Conservation (phyloP, 2,888 invertebrate species). For the Dilophus febrilis region DNA sequence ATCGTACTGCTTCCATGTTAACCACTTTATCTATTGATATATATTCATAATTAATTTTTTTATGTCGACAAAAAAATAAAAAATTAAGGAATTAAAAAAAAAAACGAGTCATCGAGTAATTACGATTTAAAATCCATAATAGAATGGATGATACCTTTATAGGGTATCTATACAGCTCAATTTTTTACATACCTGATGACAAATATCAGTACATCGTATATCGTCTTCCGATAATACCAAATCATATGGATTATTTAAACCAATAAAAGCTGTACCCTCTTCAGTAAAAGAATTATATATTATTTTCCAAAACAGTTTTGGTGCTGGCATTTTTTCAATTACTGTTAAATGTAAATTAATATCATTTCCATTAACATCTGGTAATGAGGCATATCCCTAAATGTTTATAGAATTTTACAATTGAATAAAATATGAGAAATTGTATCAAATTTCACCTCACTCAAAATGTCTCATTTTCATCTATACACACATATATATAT, state of each 20-base stretch:
- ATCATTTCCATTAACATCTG: constrained; percentile 17
- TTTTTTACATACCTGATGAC: constrained; percentile 8
- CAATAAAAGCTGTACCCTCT: constrained; percentile 26
- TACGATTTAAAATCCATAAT: too few relatives aligned
- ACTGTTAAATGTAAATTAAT: constrained; percentile 19
- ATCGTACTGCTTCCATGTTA: constrained; percentile 16
- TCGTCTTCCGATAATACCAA: constrained; percentile 10
- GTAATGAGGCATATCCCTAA: constrained; percentile 21
- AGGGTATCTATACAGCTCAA: too few relatives aligned
- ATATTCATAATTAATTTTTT: too few relatives aligned
- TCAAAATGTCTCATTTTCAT: too few relatives aligned
- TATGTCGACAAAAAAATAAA: too few relatives aligned
- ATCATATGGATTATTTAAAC: constrained; percentile 29
- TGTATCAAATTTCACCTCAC: too few relatives aligned
- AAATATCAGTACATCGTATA: constrained; percentile 19
- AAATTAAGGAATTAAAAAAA: too few relatives aligned
- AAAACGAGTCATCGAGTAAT: too few relatives aligned
- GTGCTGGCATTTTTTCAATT: constrained; percentile 17
- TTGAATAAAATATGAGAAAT: not conserved
- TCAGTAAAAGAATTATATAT: constrained; percentile 22
- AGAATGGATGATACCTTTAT: too few relatives aligned
- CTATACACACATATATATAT: not conserved
- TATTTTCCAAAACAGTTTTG: constrained; percentile 30
- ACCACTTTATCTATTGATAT: constrained; percentile 15
- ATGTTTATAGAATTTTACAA: not conserved